Percentiles rank a stretch among this genome's conserved stretches.
These are phyloP conservation scores for Chelonia mydas DNA, from an alignment of 2,797 vertebrate genomes.

Conservation along the genomic window DNA sequence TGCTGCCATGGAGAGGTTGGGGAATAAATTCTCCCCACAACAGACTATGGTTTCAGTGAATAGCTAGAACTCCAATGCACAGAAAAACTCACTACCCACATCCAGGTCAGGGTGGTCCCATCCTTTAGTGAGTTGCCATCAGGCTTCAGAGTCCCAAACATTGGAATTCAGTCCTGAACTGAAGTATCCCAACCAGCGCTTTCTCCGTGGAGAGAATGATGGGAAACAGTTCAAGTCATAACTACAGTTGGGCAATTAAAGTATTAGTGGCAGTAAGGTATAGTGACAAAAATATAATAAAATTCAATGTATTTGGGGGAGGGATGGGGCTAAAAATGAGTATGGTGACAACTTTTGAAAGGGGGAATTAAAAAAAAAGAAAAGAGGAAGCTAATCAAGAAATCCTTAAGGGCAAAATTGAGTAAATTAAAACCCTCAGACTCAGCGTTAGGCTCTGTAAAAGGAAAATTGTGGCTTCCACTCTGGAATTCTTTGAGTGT, in stretches of 20 bases:
- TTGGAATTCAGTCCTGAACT: background rate
- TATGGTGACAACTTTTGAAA: background rate
- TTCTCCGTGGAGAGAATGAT: background rate
- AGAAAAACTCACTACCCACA: background rate
- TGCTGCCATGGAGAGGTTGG: slow-evolving; percentile 52
- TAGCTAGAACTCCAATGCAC: background rate
- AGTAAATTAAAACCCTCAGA: background rate
- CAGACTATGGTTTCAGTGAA: slow-evolving; percentile 46
- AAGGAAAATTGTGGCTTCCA: background rate
- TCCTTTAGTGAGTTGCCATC: background rate
- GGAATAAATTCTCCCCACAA: slow-evolving; percentile 54
- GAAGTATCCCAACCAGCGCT: background rate
- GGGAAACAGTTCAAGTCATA: background rate
- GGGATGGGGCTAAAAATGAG: background rate
- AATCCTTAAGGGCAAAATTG: background rate
- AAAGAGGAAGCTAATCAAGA: background rate
- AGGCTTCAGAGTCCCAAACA: background rate
- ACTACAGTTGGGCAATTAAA: background rate
- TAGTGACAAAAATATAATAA: background rate
- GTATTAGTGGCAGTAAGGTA: background rate
- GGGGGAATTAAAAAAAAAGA: background rate
- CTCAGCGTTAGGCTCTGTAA: background rate
- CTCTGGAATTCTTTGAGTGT: background rate
- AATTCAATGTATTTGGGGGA: background rate
- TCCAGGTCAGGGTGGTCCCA: background rate